Evolutionary conservation across 2,888 invertebrate genomes (phyloP), one percentile per base, ranked within the genome.

Genomic region (Agrochola litura): DNA sequence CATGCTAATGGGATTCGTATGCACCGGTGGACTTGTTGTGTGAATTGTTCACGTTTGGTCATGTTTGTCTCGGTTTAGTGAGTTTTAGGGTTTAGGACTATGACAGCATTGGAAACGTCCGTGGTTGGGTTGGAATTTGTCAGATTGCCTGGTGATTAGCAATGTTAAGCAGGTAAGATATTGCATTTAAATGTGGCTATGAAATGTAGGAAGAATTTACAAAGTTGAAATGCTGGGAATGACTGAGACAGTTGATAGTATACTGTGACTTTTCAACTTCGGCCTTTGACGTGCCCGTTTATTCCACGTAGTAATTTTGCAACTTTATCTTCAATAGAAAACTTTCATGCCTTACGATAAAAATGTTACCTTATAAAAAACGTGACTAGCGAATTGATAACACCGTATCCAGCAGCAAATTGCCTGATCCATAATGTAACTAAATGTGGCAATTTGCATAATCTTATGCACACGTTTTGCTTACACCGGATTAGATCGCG

Each of bases 1-100:
- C 76, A 91, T 93, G 94, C 94, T 94, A 94, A 95, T 94, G 92
- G 92, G 91, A 91, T 91, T 92, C 87, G 91, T 87, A 87, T 89
- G 90, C 90, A 88, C 88, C 79, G 84, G 76, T 78, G 76, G 81
- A 76, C 70, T 37, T 69, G 74, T 73, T 79, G 75, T 85, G 84
- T 75, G 77, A 79, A 84, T 86, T 81, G 86, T 81, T 81, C 78
- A 61, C 77, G 61, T 72, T 80, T 63, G 25, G 14, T 54, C 80
- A 25, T 63, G 71, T 54, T 54, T 25, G 37, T 54, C 19, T 19
- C 37, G 46, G 56, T 61, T 75, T 68, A 54, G 54, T 54, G 75
- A 81, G 66, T 67, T 79, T 63, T 16, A 52, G 56, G 19, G 22
- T 63, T 54, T 80, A 25, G n/a, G 2, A 16, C 9, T 19, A 14